Evolutionary conservation across 2,888 invertebrate species (phyloP), one percentile per base, ranked within the genome.

Genomic region (Dynastes maya): DNA sequence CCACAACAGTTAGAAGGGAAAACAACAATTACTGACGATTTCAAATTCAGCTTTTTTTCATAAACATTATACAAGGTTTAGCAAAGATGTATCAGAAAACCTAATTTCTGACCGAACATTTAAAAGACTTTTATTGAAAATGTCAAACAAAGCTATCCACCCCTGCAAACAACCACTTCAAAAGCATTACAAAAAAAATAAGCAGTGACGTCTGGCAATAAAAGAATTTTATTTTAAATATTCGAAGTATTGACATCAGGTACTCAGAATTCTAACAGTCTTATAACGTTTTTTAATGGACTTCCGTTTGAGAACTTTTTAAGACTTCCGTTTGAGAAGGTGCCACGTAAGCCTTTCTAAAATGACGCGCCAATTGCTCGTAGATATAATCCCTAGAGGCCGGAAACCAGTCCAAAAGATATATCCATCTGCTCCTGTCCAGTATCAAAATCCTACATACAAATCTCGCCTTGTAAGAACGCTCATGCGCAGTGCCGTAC

Each of bases 341-440:
- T 22, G 45, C 65, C n/a, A 67, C n/a, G 16, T 45, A 67, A n/a
- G 65, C 13, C 45, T 67, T 67, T 40, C 65, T 76, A 32, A 76
- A 76, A 53, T 65, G 76, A 8, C 65, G 40, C 4, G 67, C 67
- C 22, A 63, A 63, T 29, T 58, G 67, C 11, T 78, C 78, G n/a
- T 70, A 51, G 32, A 84, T 83, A 29, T 81, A 78, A 64, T 83
- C 81, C 6, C 78, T 68, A 2, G 82, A 82, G 6, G 85, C 85
- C 13, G 85, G 85, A 78, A 84, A 85, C 80, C 82, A 84, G 13
- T 82, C 74, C 74, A 84, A 72, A 29, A 85, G 76, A 76, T 83
- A 81, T n/a, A 51, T 55, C 85, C 85, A 85, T 64, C 83, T 79
- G 3, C 45, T 49, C 22, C 77, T 72, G 2, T 79, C 79, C 55